phyloP scores from a whole-genome alignment of 2,888 invertebrate species.

The Acronicta psi region DNA sequence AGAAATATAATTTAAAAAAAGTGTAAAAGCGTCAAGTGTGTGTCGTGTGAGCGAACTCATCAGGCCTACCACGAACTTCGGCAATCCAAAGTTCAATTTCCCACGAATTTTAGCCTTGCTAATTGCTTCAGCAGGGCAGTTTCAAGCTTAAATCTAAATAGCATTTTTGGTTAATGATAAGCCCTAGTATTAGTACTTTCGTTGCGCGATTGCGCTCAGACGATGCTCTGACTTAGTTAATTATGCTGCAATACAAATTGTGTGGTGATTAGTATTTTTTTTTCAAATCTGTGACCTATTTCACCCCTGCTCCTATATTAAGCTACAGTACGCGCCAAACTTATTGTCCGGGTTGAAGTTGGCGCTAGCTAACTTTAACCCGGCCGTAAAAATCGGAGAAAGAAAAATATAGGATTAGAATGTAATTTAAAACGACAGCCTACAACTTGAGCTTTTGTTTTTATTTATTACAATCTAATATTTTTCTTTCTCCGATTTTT shows the following conservation, averaged over 20 bases:
- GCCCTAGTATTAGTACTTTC: conserved; percentile 56
- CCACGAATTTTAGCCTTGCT: background rate
- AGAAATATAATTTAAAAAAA: conserved; percentile 17
- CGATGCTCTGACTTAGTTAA: conserved; percentile 46
- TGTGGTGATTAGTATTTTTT: background rate
- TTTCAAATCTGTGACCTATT: no score
- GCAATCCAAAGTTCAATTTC: background rate
- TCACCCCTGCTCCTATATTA: no score
- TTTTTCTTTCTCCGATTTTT: no score
- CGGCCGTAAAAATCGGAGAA: no score
- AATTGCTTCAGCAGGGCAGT: background rate
- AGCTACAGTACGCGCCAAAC: no score
- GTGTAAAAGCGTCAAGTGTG: conserved; percentile 51
- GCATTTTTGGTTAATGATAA: conserved; percentile 32
- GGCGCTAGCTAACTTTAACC: no score
- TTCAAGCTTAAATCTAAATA: background rate
- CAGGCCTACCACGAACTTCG: conserved; percentile 35
- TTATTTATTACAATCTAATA: no score
- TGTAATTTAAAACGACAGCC: no score
- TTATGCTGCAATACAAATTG: background rate
- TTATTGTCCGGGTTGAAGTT: no score
- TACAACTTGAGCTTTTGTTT: no score
- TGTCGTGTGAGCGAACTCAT: conserved; percentile 35
- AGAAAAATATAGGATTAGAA: no score
- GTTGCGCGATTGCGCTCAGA: conserved; percentile 56